Conservation (phyloP, 1,140 invertebrate species). For the fruit fly (Drosophila melanogaster) region DNA sequence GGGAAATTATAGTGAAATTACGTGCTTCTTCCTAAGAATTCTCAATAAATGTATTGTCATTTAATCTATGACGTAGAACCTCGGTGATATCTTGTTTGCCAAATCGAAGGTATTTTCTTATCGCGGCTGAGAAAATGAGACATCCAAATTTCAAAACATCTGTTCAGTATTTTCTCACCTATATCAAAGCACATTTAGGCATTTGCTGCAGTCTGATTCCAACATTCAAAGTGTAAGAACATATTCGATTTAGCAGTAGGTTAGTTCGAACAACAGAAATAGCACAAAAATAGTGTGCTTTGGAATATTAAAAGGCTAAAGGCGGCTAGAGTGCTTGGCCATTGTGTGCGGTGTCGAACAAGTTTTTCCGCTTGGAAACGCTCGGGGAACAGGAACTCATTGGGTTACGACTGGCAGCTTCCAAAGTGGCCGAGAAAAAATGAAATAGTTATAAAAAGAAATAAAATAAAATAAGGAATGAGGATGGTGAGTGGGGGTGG, state of each 20-base stretch:
- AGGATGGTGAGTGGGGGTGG: background rate
- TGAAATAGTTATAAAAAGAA: slow-evolving; percentile 17
- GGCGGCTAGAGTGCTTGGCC: slow-evolving; percentile 22
- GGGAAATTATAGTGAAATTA: background rate
- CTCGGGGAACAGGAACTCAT: slow-evolving; percentile 29
- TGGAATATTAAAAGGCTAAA: slow-evolving; percentile 38
- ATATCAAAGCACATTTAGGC: slow-evolving; percentile 18
- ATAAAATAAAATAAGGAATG: slow-evolving; percentile 25
- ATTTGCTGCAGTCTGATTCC: slow-evolving; percentile 17
- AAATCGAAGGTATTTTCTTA: background rate
- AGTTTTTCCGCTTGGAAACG: slow-evolving; percentile 36
- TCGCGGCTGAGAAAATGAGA: slow-evolving; percentile 1
- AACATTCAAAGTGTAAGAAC: slow-evolving; percentile 3
- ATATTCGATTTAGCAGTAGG: slow-evolving; percentile 4
- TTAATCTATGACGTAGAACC: slow-evolving; percentile 1
- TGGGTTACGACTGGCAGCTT: slow-evolving; percentile 35
- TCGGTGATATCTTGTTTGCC: slow-evolving; percentile 10
- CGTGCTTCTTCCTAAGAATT: background rate
- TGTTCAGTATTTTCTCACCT: slow-evolving; percentile 8
- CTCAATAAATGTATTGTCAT: slow-evolving; percentile 23
- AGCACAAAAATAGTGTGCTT: background rate
- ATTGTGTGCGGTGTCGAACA: slow-evolving; percentile 16
- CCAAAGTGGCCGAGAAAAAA: slow-evolving; percentile 18
- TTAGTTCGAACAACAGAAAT: background rate
- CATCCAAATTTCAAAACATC: slow-evolving; percentile 13